Percentiles rank a stretch among this genome's conserved stretches.
These are phyloP conservation scores for Slavum lentiscoides DNA, from an alignment of 2,888 invertebrate genomes.

Conservation along the genomic window DNA sequence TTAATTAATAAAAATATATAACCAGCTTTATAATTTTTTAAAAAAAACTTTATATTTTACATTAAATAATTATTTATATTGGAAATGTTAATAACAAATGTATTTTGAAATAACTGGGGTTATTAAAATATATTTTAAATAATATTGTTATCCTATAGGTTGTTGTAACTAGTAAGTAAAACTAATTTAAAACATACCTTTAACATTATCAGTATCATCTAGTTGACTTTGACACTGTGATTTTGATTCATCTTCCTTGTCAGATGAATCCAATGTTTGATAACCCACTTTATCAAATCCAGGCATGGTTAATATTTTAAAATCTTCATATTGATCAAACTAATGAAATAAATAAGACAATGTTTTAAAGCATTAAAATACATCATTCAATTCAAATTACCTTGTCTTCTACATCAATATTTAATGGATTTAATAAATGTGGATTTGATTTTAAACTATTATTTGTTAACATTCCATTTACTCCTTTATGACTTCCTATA, in stretches of 20 bases:
- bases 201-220: slow-evolving; percentile 15
- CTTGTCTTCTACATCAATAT: slow-evolving; percentile 41
- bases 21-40: too few relatives aligned
- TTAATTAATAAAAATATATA: too few relatives aligned
- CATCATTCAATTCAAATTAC: neutral
- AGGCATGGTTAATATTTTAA: slow-evolving; percentile 50
- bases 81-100: too few relatives aligned
- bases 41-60: too few relatives aligned
- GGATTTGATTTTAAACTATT: slow-evolving; percentile 43
- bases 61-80: too few relatives aligned
- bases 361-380: neutral
- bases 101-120: too few relatives aligned
- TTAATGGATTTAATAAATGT: slow-evolving; percentile 45
- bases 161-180: neutral
- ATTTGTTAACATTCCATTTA: slow-evolving; percentile 48
- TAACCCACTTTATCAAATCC: slow-evolving; percentile 50
- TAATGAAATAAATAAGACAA: slow-evolving; percentile 8
- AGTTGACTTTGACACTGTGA: slow-evolving; percentile 6
- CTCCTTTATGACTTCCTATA: slow-evolving; percentile 46
- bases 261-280: slow-evolving; percentile 28
- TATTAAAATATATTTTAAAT: neutral
- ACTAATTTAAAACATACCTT: slow-evolving; percentile 15
- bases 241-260: slow-evolving; percentile 26
- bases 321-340: slow-evolving; percentile 37
- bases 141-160: neutral